These are phyloP conservation scores for Bubalus kerabau DNA, from an alignment of 2,113 vertebrate species.

Conservation along the genomic window DNA sequence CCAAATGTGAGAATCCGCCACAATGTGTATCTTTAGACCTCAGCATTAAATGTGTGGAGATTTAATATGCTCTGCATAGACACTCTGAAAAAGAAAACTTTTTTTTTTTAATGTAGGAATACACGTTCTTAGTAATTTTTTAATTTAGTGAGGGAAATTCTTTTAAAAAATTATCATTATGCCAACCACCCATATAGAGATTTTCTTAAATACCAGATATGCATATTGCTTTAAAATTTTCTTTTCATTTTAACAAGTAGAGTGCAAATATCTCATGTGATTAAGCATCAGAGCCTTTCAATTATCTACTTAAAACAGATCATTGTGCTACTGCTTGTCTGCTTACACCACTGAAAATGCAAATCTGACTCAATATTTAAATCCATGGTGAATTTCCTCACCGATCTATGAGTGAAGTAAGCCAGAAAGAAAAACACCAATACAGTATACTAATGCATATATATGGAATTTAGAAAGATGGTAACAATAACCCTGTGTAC, in stretches of 20 bases:
- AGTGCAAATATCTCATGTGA: background rate
- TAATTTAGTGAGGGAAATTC: background rate
- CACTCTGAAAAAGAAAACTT: background rate
- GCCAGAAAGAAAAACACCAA: too few species aligned
- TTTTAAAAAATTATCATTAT: background rate
- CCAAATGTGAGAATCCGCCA: constrained; percentile 20
- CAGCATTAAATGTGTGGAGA: background rate
- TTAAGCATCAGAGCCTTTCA: background rate
- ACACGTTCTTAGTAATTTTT: background rate
- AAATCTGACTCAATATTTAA: background rate
- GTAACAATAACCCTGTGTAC: too few species aligned
- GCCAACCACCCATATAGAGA: background rate
- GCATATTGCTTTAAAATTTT: background rate
- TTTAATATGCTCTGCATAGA: background rate
- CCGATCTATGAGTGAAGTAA: background rate
- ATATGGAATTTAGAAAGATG: too few species aligned
- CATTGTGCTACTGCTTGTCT: background rate
- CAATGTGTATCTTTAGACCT: background rate
- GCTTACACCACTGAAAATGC: background rate
- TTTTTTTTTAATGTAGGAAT: background rate
- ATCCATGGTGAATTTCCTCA: background rate
- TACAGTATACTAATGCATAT: too few species aligned
- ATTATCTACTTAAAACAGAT: background rate
- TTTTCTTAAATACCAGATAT: background rate
- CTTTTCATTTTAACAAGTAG: background rate